Conservation (phyloP, 2,113 vertebrate species). For the Gallinago paraguaiae region DNA sequence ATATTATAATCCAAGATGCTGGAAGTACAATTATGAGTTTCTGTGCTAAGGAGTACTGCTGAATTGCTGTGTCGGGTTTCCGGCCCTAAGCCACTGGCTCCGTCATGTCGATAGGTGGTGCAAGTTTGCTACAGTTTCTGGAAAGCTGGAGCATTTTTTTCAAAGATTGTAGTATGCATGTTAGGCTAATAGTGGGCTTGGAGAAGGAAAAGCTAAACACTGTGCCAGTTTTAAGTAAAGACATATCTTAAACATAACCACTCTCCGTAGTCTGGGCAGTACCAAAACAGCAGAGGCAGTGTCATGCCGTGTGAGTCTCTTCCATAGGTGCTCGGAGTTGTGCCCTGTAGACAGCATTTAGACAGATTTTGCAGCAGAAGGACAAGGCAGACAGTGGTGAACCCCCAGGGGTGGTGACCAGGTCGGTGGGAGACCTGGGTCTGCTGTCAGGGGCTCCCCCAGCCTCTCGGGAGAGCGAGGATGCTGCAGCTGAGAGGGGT, state of each 20-base stretch:
- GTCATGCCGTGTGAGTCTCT: background rate
- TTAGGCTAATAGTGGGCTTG: background rate
- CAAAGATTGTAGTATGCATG: rapidly evolving
- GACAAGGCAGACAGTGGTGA: background rate
- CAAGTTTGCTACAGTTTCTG: background rate
- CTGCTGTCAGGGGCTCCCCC: background rate
- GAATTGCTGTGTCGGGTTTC: background rate
- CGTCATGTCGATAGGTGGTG: slow-evolving; percentile 16
- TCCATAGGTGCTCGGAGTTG: background rate
- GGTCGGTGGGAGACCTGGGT: background rate
- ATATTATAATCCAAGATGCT: rapidly evolving
- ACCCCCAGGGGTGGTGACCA: background rate
- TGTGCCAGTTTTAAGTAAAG: background rate
- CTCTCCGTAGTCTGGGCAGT: background rate
- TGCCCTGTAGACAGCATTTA: background rate
- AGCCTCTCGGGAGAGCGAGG: background rate
- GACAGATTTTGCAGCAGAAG: background rate
- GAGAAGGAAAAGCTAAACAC: background rate
- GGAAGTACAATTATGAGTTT: background rate
- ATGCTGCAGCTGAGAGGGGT: background rate
- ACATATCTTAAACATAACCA: background rate
- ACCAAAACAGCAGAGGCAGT: background rate
- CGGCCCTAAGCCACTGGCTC: background rate
- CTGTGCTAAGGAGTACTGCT: rapidly evolving
- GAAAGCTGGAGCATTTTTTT: background rate